Percentiles rank a stretch among this genome's conserved stretches.
phyloP scores from a whole-genome alignment of 1,140 invertebrate species.

The Chironomus striatipennis region DNA sequence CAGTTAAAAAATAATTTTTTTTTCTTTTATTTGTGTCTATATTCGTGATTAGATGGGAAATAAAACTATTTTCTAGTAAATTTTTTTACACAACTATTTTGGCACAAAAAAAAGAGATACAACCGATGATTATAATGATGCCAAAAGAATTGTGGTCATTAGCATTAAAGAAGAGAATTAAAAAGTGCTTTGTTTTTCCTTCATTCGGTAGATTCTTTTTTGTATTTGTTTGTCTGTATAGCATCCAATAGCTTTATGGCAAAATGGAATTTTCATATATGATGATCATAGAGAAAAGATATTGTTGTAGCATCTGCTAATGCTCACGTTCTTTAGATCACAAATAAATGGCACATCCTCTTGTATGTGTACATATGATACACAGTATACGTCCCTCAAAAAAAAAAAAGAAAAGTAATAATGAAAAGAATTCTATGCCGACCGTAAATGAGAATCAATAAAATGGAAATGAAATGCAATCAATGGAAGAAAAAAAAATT shows the following conservation, averaged over 20 bases:
- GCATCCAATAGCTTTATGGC: background rate
- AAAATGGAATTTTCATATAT: background rate
- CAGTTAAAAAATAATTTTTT: no score
- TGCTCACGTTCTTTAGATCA: constrained; percentile 6
- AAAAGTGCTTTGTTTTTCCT: background rate
- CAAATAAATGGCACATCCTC: constrained; percentile 20
- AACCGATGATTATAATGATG: background rate
- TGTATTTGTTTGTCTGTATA: no score
- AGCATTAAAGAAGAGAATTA: background rate
- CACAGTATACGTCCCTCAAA: no score
- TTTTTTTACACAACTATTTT: background rate
- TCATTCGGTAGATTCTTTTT: background rate
- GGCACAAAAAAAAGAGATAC: background rate
- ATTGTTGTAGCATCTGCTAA: background rate
- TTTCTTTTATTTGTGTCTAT: no score
- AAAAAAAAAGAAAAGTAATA: background rate
- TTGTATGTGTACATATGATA: no score
- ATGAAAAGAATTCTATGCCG: background rate
- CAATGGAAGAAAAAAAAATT: background rate
- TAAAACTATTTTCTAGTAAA: background rate
- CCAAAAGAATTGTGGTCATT: background rate
- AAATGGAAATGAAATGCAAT: constrained; percentile 24
- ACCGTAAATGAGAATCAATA: background rate
- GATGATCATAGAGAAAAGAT: background rate
- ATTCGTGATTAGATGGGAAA: no score